Evolutionary conservation across 2,888 invertebrate genomes (phyloP).

Genomic region (Callyntrura sp.): DNA sequence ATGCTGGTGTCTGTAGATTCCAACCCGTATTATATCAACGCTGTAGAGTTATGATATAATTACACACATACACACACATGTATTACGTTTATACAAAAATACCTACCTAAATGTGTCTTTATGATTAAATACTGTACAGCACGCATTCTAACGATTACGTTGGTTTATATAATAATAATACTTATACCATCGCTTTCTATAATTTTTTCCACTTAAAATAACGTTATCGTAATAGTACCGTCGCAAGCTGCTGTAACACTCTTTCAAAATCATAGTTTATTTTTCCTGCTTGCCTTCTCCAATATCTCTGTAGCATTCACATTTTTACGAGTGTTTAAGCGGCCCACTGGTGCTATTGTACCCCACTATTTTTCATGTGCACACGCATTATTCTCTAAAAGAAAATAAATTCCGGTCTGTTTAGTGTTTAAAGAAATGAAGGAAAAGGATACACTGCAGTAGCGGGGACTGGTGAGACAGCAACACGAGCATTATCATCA

Average conservation of each 20-base stretch:
- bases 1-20: no score
- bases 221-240: background rate
- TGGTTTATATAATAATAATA: no score
- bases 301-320: slow-evolving; percentile 17
- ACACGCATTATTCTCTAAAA: slow-evolving; percentile 30
- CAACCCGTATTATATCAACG: no score
- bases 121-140: slow-evolving; percentile 44
- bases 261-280: slow-evolving; percentile 10
- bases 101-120: background rate
- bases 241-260: slow-evolving; percentile 33
- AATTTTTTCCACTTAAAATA: slow-evolving; percentile 24
- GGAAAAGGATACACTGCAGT: background rate
- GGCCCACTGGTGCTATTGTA: background rate
- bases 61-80: background rate
- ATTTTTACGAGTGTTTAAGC: slow-evolving; percentile 33
- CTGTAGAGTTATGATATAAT: background rate
- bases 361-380: background rate
- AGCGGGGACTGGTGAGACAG: no score
- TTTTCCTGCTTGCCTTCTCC: background rate
- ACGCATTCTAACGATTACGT: slow-evolving; percentile 53
- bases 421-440: slow-evolving; percentile 36
- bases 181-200: slow-evolving; percentile 4
- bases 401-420: background rate
- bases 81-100: no score
- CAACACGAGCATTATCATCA: slow-evolving; percentile 25